Percentiles rank a stretch among this genome's conserved stretches.
Evolutionary conservation across 2,797 vertebrate genomes (phyloP).

Genomic region (Eupleurogrammus muticus): DNA sequence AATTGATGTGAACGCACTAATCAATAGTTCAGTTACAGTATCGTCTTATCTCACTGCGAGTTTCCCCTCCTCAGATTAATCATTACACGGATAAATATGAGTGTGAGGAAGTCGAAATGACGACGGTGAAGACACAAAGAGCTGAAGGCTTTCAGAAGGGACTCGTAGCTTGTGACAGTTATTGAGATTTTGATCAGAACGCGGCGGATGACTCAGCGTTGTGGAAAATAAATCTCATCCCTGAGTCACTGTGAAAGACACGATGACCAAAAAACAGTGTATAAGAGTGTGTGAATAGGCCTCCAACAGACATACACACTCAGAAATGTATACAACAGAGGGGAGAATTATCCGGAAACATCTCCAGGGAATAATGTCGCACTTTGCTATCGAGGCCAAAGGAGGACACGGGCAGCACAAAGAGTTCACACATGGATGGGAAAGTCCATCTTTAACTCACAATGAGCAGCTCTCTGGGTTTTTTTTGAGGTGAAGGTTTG

Average conservation of each 20-base stretch:
- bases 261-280: constrained; percentile 36
- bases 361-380: constrained; percentile 32
- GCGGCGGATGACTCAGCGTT: constrained; percentile 45
- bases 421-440: constrained; percentile 6
- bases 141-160: constrained; percentile 1
- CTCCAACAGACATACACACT: constrained; percentile 4
- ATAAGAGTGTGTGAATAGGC: constrained; percentile 8
- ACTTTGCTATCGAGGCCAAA: constrained; percentile 5
- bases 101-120: constrained; percentile 1
- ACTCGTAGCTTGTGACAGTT: constrained; percentile 21
- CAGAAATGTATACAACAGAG: constrained; percentile 8
- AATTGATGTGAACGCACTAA: constrained; percentile 13
- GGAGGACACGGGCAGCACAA: constrained; percentile 1
- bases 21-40: constrained; percentile 10
- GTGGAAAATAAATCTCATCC: constrained; percentile 26
- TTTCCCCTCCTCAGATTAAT: constrained; percentile 6
- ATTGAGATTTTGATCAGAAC: constrained; percentile 42
- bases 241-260: constrained; percentile 49
- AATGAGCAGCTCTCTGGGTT: neutral
- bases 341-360: constrained; percentile 10
- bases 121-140: neutral
- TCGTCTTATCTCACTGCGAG: neutral
- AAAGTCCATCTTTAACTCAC: neutral
- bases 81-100: neutral
- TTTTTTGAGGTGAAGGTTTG: constrained; percentile 6